These are phyloP conservation scores for Larimichthys polyactis DNA, from an alignment of 2,113 vertebrate species.

Conservation along the genomic window DNA sequence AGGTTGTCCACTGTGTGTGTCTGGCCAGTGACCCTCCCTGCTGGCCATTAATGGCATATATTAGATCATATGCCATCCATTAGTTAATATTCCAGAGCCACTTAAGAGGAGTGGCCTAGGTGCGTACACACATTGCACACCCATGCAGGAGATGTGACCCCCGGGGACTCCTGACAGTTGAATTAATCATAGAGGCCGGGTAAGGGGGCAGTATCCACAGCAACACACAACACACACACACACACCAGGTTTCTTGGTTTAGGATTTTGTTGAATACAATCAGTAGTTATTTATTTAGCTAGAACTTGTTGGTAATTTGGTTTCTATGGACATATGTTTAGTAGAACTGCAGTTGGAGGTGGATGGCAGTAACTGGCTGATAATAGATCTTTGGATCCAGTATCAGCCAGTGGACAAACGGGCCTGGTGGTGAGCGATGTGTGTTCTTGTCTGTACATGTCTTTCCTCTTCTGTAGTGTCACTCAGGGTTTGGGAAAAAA, in stretches of 20 bases:
- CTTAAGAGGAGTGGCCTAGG: slow-evolving; percentile 69
- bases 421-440: slow-evolving; percentile 4
- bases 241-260: not conserved
- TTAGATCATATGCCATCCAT: slow-evolving; percentile 81
- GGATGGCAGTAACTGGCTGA: not conserved
- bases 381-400: not conserved
- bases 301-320: not conserved
- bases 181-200: slow-evolving; percentile 75
- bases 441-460: slow-evolving; percentile 51
- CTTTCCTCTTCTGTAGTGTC: slow-evolving; percentile 50
- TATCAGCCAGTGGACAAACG: not conserved
- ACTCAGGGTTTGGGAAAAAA: slow-evolving; percentile 33
- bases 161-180: slow-evolving; percentile 60
- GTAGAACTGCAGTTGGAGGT: not conserved
- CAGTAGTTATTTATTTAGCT: not conserved
- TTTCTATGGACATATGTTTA: not conserved
- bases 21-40: slow-evolving; percentile 18
- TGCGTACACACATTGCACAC: slow-evolving; percentile 78
- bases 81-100: slow-evolving; percentile 72
- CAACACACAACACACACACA: slow-evolving; percentile 2
- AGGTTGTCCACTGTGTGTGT: slow-evolving; percentile 13
- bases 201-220: not conserved
- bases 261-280: slow-evolving; percentile 10
- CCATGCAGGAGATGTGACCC: slow-evolving; percentile 79
- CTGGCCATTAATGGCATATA: slow-evolving; percentile 74